These are phyloP conservation scores for Lepidocolaptes lacrymiger DNA, from an alignment of 2,797 vertebrate genomes.

Conservation along the genomic window DNA sequence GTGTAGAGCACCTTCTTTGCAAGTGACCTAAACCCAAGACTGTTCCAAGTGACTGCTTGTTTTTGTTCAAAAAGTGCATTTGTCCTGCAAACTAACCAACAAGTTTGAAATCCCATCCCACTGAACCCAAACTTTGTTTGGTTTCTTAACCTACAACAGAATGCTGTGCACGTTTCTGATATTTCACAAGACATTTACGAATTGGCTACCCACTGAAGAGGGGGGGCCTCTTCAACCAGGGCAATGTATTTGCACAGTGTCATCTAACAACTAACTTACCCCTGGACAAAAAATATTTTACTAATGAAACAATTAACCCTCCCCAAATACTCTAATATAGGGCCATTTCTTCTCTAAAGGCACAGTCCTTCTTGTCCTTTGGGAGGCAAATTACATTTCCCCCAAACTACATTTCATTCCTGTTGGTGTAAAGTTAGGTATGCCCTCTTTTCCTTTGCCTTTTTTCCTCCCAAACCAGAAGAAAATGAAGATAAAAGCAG, in stretches of 20 bases:
- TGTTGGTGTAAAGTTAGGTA: neutral
- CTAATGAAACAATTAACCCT: no score
- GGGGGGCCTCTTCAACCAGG: neutral
- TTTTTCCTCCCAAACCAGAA: neutral
- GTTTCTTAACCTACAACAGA: neutral
- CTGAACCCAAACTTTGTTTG: neutral
- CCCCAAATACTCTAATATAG: neutral
- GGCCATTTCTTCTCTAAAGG: neutral
- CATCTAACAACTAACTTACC: neutral
- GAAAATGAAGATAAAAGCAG: neutral
- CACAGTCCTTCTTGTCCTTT: neutral
- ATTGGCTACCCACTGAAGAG: neutral
- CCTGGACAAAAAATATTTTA: neutral
- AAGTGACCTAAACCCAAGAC: neutral
- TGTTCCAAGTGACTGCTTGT: neutral
- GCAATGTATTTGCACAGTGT: neutral
- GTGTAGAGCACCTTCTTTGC: neutral
- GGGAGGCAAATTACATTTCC: neutral
- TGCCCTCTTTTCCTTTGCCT: neutral
- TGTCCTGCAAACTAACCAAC: neutral
- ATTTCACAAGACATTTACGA: neutral
- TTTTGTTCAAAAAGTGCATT: neutral
- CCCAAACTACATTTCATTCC: neutral
- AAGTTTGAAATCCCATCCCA: neutral
- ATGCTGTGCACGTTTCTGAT: neutral